Evolutionary conservation across 1,140 invertebrate species (phyloP).

Genomic region (Onthophagus taurus): DNA sequence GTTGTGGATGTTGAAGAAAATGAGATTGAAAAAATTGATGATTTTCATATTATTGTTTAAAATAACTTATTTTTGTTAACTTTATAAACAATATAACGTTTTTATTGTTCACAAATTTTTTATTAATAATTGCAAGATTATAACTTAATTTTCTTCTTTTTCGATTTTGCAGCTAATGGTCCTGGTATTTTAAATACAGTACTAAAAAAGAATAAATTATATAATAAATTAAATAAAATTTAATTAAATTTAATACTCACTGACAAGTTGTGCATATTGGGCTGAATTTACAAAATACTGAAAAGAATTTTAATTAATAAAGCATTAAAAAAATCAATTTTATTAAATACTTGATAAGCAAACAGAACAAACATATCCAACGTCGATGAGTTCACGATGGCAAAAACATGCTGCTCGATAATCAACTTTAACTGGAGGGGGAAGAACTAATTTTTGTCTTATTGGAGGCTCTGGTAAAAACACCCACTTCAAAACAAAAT

Average conservation of each 20-base stretch:
- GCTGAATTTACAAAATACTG: conserved; percentile 95
- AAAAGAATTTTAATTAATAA: conserved; percentile 40
- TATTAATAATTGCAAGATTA: conserved; percentile 18
- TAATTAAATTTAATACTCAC: conserved; percentile 54
- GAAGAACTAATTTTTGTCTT: conserved; percentile 75
- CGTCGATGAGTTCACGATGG: conserved; percentile 90
- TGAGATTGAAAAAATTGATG: not conserved
- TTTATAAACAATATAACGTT: not conserved
- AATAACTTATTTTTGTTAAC: not conserved
- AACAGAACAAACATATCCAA: conserved; percentile 95
- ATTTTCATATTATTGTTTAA: conserved; percentile 5
- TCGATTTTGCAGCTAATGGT: conserved; percentile 57
- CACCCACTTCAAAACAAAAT: conserved; percentile 63
- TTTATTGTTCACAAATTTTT: not conserved
- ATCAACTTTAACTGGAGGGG: conserved; percentile 84
- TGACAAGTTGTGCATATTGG: conserved; percentile 96
- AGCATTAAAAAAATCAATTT: conserved; percentile 1
- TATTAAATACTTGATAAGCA: conserved; percentile 76
- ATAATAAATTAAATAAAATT: not conserved
- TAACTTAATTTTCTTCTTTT: conserved; percentile 59
- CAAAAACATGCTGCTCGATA: conserved; percentile 97
- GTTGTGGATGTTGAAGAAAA: not conserved
- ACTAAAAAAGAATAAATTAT: conserved; percentile 46
- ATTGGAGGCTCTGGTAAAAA: conserved; percentile 78
- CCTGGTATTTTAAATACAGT: conserved; percentile 74